Evolutionary conservation across 2,888 invertebrate species (phyloP).

Genomic region (Eupithecia pulchellata): DNA sequence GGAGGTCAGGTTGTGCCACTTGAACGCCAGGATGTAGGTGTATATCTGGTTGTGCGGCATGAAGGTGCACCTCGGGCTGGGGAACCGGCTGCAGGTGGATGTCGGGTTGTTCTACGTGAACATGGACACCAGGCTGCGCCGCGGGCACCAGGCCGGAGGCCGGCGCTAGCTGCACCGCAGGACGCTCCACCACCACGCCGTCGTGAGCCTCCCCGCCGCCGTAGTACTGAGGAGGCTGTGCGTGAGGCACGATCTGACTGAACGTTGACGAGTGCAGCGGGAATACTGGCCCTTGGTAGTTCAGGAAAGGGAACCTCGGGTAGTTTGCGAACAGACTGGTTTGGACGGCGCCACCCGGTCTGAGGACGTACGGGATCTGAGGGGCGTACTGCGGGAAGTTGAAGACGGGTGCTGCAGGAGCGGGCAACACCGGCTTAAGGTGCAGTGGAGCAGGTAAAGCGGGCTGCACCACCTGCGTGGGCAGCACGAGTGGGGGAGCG

Average conservation of each 20-base stretch:
- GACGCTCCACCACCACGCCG: constrained; percentile 58
- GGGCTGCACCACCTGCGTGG: constrained; percentile 46
- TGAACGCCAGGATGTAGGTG: constrained; percentile 45
- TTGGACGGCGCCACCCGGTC: constrained; percentile 78
- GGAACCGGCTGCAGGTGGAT: constrained; percentile 42
- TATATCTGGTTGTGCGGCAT: neutral
- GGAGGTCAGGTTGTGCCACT: constrained; percentile 37
- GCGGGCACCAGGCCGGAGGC: constrained; percentile 51
- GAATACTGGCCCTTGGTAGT: constrained; percentile 63
- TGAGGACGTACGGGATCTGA: constrained; percentile 70
- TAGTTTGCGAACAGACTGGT: constrained; percentile 77
- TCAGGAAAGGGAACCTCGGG: constrained; percentile 74
- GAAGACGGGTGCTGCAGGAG: constrained; percentile 45
- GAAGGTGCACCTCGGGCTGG: constrained; percentile 22
- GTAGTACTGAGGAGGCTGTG: constrained; percentile 47
- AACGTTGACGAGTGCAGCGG: constrained; percentile 55
- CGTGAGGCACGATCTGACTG: constrained; percentile 62
- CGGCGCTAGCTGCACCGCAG: constrained; percentile 55
- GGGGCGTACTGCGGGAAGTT: constrained; percentile 49
- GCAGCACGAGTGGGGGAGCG: constrained; percentile 57
- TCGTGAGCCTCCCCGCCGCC: constrained; percentile 52
- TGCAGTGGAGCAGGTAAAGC: constrained; percentile 59
- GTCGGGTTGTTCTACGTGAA: constrained; percentile 49
- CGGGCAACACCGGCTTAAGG: constrained; percentile 57
- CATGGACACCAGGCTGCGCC: constrained; percentile 43